A percentile compares a stretch with the other conserved stretches of the same genome.
Evolutionary conservation across 2,113 vertebrate genomes (phyloP).

Genomic region (Megaceryle torquata): DNA sequence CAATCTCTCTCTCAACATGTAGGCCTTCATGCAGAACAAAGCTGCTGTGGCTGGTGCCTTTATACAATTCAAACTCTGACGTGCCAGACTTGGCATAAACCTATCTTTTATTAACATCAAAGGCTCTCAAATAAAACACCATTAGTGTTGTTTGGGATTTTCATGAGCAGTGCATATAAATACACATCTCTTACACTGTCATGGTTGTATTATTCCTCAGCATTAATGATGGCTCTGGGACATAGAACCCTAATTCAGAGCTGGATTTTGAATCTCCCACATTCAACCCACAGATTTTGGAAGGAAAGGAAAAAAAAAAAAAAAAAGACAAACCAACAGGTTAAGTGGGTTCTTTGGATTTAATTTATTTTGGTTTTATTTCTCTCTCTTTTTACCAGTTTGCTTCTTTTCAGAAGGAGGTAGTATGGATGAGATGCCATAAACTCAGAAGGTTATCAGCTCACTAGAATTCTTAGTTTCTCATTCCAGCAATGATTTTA

Average conservation of each 20-base stretch:
- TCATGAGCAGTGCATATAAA: slow-evolving; percentile 43
- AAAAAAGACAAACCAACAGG: background rate
- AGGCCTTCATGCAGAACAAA: slow-evolving; percentile 64
- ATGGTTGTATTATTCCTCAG: background rate
- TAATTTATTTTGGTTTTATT: background rate
- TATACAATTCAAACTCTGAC: slow-evolving; percentile 34
- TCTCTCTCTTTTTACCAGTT: background rate
- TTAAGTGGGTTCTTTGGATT: background rate
- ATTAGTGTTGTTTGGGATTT: slow-evolving; percentile 48
- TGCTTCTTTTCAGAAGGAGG: background rate
- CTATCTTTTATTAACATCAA: slow-evolving; percentile 61
- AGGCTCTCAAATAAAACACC: slow-evolving; percentile 53
- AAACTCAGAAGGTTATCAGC: background rate
- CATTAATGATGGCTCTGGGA: background rate
- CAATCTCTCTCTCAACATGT: slow-evolving; percentile 14
- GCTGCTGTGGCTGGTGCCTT: slow-evolving; percentile 40
- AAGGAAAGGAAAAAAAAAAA: background rate
- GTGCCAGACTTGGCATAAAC: slow-evolving; percentile 48
- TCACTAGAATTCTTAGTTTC: background rate
- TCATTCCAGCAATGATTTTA: background rate
- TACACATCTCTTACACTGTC: slow-evolving; percentile 34
- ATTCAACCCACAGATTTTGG: background rate
- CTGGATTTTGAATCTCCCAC: background rate
- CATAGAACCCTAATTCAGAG: background rate
- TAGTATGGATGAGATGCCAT: background rate